Base-by-base conservation (phyloP, 2,797 vertebrate species). In the Carapus acus region DNA sequence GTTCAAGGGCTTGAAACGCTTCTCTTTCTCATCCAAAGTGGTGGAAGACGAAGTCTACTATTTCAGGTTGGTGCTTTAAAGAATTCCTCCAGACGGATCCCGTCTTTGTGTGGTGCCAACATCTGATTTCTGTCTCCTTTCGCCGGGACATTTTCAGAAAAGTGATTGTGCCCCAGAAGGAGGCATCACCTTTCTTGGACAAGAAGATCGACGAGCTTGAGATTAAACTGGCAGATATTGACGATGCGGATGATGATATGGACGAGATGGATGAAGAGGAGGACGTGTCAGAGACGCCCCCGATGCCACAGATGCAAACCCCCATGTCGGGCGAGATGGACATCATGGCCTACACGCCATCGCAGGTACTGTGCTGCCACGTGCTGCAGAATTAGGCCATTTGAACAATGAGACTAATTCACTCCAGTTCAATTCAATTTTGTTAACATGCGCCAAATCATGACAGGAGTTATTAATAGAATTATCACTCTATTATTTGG, bases 11-110 rank as follows among this genome's bases (percentile, higher is more conserved):
- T 78, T 98, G 52, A 98, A 98, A 82, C 91, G 96, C 58, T 99
- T 99, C 83, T 99, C 96, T 1, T 92, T 94, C 45, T 95, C 95
- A 52, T 91, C 91, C 15, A 99, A 99, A 90, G 95, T 99, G 53
- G 91, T 96, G 68, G 96, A 99, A 73, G 96, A 99, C 52, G 96
- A 99, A 80, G 87, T 96, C 72, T 97, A 90, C 76, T 99, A 99
- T 77, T 99, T 98, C 82, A 97, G 96, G 96, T 98, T 80, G 79
- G 85, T 58, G 11, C 42, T n/a, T 46, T n/a, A 45, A 49, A 19
- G 22, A 16, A 11, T 29, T 61, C 37, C 49, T 40, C 14, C 17
- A 29, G 34, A 17, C 29, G 12, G 15, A 48, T 15, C 1, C 1
- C 7, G 43, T 22, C 43, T 7, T 17, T n/a, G 7, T 16, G 5